Percentiles rank a stretch among this genome's conserved stretches.
These are phyloP conservation scores for Lycocorax pyrrhopterus DNA, from an alignment of 2,113 vertebrate species.

Conservation along the genomic window DNA sequence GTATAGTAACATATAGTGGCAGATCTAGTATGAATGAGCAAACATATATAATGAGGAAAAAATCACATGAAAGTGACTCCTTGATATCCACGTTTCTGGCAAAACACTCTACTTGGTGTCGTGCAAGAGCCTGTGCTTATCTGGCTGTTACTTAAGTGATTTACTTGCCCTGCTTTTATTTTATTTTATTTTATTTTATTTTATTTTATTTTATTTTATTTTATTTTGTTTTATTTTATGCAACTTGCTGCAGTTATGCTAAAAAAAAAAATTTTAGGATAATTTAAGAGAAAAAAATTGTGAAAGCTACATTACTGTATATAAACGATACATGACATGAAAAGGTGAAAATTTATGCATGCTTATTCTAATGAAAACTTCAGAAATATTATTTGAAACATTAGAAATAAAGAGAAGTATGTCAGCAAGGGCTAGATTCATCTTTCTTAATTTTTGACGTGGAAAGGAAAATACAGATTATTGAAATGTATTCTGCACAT, in stretches of 20 bases:
- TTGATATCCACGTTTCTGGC: neutral
- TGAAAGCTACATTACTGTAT: neutral
- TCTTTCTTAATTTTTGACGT: neutral
- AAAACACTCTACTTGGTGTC: neutral
- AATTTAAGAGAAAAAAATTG: neutral
- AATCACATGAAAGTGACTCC: neutral
- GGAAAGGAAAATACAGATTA: neutral
- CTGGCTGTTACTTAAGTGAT: neutral
- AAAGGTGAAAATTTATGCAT: neutral
- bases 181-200: neutral
- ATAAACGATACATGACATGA: neutral
- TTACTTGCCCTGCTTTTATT: neutral
- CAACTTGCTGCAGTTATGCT: neutral
- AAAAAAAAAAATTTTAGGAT: neutral
- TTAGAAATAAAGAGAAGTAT: neutral
- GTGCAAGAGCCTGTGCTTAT: neutral
- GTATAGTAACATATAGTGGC: neutral
- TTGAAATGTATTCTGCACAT: neutral
- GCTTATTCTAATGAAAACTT: neutral
- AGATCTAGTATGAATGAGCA: neutral
- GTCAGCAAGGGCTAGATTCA: neutral
- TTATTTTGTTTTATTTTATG: neutral
- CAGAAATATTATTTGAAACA: neutral
- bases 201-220: neutral
- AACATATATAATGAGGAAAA: neutral